Percentiles rank a stretch among this genome's conserved stretches.
Evolutionary conservation across 2,113 vertebrate genomes (phyloP).

Genomic region (Tetraodon nigroviridis): DNA sequence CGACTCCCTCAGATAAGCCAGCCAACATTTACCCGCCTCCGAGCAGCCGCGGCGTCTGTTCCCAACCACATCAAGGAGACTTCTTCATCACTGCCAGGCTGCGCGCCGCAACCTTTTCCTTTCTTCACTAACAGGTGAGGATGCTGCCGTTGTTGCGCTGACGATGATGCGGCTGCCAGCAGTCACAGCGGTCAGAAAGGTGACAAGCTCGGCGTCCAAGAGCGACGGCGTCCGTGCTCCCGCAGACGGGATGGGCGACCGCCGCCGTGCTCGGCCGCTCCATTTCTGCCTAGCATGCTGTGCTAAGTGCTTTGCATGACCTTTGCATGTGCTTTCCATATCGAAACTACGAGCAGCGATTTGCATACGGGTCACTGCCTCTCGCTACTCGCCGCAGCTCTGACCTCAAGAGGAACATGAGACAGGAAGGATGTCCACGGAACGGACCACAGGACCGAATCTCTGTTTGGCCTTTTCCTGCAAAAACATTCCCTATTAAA

Average conservation of each 20-base stretch:
- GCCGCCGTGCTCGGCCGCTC: no score
- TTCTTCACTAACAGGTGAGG: slow-evolving; percentile 20
- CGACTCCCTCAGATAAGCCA: slow-evolving; percentile 59
- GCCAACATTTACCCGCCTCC: slow-evolving; percentile 55
- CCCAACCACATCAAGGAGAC: slow-evolving; percentile 51
- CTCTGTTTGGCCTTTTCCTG: no score
- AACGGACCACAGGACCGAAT: no score
- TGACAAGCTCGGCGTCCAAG: no score
- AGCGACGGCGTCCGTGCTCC: no score
- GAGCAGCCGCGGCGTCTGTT: slow-evolving; percentile 29
- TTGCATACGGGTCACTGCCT: slow-evolving; percentile 15
- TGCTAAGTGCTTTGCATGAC: slow-evolving; percentile 33
- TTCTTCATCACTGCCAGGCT: slow-evolving; percentile 41
- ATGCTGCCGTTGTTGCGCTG: slow-evolving; percentile 27
- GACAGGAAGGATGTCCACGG: not conserved
- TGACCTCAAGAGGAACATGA: not conserved
- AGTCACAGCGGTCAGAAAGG: not conserved
- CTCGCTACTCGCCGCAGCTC: not conserved
- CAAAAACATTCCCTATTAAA: no score
- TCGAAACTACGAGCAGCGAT: slow-evolving; percentile 37
- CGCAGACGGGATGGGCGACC: no score
- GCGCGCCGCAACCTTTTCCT: slow-evolving; percentile 14
- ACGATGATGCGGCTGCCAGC: slow-evolving; percentile 16
- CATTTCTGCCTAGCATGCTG: not conserved
- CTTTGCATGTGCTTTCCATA: slow-evolving; percentile 46